These are phyloP conservation scores for Lasioglossum vierecki DNA, from an alignment of 2,888 invertebrate genomes.

Conservation along the genomic window DNA sequence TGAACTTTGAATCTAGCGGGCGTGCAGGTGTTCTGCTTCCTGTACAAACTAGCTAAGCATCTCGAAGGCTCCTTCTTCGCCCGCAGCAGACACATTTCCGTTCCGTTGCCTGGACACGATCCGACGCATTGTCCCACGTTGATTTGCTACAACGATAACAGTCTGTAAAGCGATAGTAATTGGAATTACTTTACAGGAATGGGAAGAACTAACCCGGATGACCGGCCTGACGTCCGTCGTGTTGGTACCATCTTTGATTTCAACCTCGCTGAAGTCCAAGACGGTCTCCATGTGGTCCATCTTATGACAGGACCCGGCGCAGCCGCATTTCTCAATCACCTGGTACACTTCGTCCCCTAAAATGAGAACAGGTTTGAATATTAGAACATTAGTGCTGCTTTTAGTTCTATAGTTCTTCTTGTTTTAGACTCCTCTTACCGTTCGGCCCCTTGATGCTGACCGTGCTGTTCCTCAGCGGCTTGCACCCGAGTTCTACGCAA, in stretches of 20 bases:
- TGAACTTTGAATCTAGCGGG: conserved; percentile 82
- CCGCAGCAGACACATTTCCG: conserved; percentile 79
- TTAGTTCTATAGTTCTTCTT: too few species aligned
- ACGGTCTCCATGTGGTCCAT: conserved; percentile 83
- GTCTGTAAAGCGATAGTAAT: neutral
- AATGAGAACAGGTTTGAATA: neutral
- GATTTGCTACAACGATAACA: conserved; percentile 76
- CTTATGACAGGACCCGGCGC: conserved; percentile 82
- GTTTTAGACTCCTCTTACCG: conserved; percentile 69
- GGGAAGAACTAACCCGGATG: conserved; percentile 73
- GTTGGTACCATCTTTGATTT: conserved; percentile 77
- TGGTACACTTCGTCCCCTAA: conserved; percentile 81
- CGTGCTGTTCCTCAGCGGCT: conserved; percentile 81
- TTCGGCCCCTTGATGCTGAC: conserved; percentile 82
- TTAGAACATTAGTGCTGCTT: neutral
- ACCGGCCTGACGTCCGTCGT: conserved; percentile 78
- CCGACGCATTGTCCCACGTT: conserved; percentile 84
- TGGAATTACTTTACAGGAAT: neutral
- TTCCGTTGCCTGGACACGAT: conserved; percentile 79
- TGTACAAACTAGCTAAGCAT: conserved; percentile 78
- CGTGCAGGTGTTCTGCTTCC: conserved; percentile 77
- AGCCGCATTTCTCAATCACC: conserved; percentile 83
- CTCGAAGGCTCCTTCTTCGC: conserved; percentile 80
- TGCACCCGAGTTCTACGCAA: conserved; percentile 78
- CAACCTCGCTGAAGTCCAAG: conserved; percentile 83